Percentiles rank a stretch among this genome's conserved stretches.
These are phyloP conservation scores for Blastobasis lacticolella DNA, from an alignment of 2,888 invertebrate species.

Conservation along the genomic window DNA sequence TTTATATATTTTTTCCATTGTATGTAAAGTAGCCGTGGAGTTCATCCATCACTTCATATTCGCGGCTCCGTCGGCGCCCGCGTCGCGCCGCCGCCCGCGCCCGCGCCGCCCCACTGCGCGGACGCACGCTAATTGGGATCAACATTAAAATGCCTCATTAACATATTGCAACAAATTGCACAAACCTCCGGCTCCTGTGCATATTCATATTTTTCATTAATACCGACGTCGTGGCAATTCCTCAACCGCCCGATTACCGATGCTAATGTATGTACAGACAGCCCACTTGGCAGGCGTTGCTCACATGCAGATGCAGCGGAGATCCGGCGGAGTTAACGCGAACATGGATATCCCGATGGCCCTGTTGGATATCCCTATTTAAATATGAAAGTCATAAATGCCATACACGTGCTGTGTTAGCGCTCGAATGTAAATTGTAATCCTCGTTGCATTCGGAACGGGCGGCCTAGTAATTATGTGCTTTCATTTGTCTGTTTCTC, in stretches of 20 bases:
- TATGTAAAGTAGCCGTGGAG: slow-evolving; percentile 60
- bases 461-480: slow-evolving; percentile 72
- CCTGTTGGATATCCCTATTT: slow-evolving; percentile 28
- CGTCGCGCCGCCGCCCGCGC: slow-evolving; percentile 17
- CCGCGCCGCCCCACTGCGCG: slow-evolving; percentile 41
- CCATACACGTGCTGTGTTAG: slow-evolving; percentile 67
- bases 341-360: not conserved
- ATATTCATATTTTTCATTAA: not conserved
- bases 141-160: slow-evolving; percentile 22
- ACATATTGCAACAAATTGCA: slow-evolving; percentile 8
- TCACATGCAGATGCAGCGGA: not conserved
- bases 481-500: slow-evolving; percentile 71
- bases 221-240: not conserved
- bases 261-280: not conserved
- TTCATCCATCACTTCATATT: slow-evolving; percentile 71
- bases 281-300: not conserved
- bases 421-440: slow-evolving; percentile 68
- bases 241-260: not conserved
- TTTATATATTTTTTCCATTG: slow-evolving; percentile 61
- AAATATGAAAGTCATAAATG: slow-evolving; percentile 68
- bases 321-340: not conserved
- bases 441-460: slow-evolving; percentile 71
- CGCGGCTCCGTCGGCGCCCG: slow-evolving; percentile 45
- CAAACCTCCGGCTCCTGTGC: slow-evolving; percentile 2
- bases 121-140: slow-evolving; percentile 44